These are phyloP conservation scores for Desmodus rotundus DNA, from an alignment of 2,113 vertebrate genomes.

Conservation along the genomic window DNA sequence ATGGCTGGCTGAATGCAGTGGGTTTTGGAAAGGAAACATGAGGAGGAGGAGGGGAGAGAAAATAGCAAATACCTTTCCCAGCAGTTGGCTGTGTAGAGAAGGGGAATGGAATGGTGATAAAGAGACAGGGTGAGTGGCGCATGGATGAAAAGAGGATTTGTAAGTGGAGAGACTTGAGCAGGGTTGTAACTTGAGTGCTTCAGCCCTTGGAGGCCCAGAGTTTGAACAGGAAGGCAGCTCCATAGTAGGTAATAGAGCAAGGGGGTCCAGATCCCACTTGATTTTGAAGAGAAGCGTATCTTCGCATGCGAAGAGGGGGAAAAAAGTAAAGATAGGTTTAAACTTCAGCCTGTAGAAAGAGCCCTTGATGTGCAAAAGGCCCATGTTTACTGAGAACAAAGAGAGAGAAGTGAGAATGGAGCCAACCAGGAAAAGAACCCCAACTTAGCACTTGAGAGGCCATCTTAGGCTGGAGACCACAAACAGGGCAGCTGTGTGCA, in stretches of 20 bases:
- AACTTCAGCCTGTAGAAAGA: neutral
- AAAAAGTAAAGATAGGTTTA: neutral
- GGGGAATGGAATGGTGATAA: neutral
- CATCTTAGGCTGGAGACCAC: neutral
- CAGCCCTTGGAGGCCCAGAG: neutral
- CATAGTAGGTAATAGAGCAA: neutral
- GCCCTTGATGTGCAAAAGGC: neutral
- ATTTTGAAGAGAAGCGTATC: neutral
- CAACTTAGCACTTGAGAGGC: neutral
- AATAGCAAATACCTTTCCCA: neutral
- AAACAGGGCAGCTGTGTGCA: accelerated
- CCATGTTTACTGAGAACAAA: neutral
- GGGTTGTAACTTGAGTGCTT: neutral
- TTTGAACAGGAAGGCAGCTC: neutral
- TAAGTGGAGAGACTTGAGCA: neutral
- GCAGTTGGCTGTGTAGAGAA: neutral
- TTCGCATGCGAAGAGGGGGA: neutral
- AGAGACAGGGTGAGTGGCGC: no score
- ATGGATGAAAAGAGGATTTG: neutral
- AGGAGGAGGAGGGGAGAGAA: neutral
- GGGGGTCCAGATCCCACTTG: neutral
- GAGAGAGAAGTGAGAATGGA: neutral
- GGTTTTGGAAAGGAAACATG: neutral
- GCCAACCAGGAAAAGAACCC: neutral
- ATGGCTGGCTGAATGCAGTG: neutral